phyloP scores from a whole-genome alignment of 2,888 invertebrate genomes.

The Troides oblongomaculatus region DNA sequence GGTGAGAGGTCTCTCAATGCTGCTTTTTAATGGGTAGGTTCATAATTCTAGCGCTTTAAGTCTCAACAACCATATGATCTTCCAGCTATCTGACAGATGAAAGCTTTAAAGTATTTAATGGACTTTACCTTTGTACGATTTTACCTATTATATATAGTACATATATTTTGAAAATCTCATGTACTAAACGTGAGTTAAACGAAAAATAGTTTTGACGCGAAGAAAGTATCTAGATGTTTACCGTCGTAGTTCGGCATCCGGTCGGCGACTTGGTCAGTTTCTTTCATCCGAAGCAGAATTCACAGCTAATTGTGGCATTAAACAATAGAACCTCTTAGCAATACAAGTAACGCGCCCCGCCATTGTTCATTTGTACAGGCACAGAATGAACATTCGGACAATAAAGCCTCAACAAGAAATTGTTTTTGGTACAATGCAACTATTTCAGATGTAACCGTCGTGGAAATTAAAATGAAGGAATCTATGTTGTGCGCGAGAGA shows the following conservation, averaged over 20 bases:
- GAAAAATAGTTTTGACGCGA: neutral
- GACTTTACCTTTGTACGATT: too few relatives aligned
- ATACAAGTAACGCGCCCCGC: conserved; percentile 55
- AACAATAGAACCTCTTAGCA: conserved; percentile 78
- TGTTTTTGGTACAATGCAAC: conserved; percentile 37
- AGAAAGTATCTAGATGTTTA: conserved; percentile 45
- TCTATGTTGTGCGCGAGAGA: conserved; percentile 3
- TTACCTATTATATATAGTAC: too few relatives aligned
- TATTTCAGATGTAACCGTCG: conserved; percentile 30
- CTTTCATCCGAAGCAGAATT: conserved; percentile 69
- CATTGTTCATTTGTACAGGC: conserved; percentile 52
- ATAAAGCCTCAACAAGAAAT: conserved; percentile 46
- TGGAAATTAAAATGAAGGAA: conserved; percentile 31
- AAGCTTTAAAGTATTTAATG: too few relatives aligned
- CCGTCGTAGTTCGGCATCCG: conserved; percentile 36
- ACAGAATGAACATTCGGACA: conserved; percentile 44
- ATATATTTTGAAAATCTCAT: neutral
- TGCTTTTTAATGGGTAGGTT: too few relatives aligned
- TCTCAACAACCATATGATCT: too few relatives aligned
- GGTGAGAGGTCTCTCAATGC: too few relatives aligned
- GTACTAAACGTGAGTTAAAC: neutral
- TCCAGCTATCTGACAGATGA: too few relatives aligned
- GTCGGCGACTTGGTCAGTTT: conserved; percentile 74
- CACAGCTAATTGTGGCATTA: conserved; percentile 75
- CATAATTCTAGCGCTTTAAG: too few relatives aligned